phyloP scores from a whole-genome alignment of 2,113 vertebrate species.

The Podarcis raffonei region DNA sequence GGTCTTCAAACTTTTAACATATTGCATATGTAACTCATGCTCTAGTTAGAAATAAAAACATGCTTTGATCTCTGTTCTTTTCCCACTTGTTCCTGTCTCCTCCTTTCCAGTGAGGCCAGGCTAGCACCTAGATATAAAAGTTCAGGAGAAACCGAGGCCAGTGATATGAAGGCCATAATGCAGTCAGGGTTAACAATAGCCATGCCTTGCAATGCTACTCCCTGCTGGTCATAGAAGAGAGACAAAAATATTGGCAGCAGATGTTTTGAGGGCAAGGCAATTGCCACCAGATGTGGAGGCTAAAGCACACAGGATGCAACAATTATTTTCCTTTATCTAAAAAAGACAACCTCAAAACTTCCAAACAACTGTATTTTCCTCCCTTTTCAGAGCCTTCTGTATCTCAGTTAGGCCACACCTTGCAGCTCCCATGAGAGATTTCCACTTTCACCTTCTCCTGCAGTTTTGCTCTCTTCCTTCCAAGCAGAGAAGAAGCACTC shows the following conservation, averaged over 20 bases:
- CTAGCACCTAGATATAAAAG: constrained; percentile 37
- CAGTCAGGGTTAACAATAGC: constrained; percentile 29
- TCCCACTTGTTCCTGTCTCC: not conserved
- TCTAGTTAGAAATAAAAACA: constrained; percentile 9
- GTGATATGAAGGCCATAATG: constrained; percentile 29
- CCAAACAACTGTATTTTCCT: too few relatives aligned
- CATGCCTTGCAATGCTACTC: constrained; percentile 63
- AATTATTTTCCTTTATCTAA: constrained; percentile 48
- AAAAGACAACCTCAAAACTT: constrained; percentile 22
- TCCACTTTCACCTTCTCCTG: too few relatives aligned
- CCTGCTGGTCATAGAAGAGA: constrained; percentile 67
- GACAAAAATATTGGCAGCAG: constrained; percentile 66
- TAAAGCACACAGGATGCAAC: constrained; percentile 62
- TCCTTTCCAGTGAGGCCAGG: not conserved
- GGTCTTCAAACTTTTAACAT: not conserved
- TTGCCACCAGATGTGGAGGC: constrained; percentile 70
- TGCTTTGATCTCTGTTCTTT: not conserved
- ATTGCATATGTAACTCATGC: not conserved
- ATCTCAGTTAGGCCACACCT: too few relatives aligned
- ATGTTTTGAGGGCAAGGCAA: constrained; percentile 60
- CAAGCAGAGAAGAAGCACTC: too few relatives aligned
- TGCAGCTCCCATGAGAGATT: too few relatives aligned
- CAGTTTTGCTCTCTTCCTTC: too few relatives aligned
- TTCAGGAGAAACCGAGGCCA: constrained; percentile 21
- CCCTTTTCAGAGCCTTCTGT: too few relatives aligned